Evolutionary conservation across 2,113 vertebrate species (phyloP), one percentile per base, ranked within the genome.

Genomic region (Aldabrachelys gigantea): DNA sequence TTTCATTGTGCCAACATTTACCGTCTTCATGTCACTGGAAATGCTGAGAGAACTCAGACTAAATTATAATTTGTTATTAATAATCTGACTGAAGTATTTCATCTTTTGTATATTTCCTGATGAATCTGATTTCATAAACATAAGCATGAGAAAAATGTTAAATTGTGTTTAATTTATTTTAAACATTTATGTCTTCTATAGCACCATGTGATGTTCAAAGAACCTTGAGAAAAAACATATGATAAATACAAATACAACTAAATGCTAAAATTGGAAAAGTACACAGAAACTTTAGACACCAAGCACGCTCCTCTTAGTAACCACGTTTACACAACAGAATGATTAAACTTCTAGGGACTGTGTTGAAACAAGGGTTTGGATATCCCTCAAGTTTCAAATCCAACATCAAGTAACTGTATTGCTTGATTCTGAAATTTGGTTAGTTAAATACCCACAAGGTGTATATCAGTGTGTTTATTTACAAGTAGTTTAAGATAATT

Each of bases 81-180:
- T 85, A 82, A 81, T 83, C 93, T 89, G 84, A 49, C 86, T 78
- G 85, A 94, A 95, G 59, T 92, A 91, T 96, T 89, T 94, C 89
- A 93, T 91, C 59, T 69, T 94, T 90, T 62, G 84, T 91, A 92
- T 82, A 80, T 89, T 94, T 94, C 84, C 54, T 96, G 94, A 93
- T 87, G 88, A 95, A 96, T 96, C 93, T 97, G 97, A 95, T 92
- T 96, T 94, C 96, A 95, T 93, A 91, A 96, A 97, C 91, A 94
- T 86, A 97, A 83, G 87, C 84, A 91, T 87, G 59, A 94, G 80
- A 88, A 96, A 97, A 25, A 59, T 91, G 80, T 93, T 97, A 90
- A 87, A 79, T 93, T 91, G n/a, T 92, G 88, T 96, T 94, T 97
- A 88, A 89, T 97, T 97, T 93, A 92, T 91, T 92, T 89, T 96